Evolutionary conservation across 2,888 invertebrate species (phyloP).

Genomic region (Spisula solida): DNA sequence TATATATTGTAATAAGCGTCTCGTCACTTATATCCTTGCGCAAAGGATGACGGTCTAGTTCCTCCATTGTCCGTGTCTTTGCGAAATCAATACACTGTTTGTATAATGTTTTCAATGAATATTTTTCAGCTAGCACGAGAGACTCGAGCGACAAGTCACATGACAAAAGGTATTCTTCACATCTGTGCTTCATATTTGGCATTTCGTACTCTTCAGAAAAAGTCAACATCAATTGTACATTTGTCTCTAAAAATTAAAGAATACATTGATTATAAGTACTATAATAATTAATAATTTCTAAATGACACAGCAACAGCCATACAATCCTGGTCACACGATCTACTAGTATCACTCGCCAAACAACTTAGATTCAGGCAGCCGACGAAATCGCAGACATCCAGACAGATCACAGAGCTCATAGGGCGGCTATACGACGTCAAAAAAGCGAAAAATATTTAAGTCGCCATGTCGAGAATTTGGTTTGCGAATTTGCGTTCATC

Average conservation of each 20-base stretch:
- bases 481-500: too few species aligned
- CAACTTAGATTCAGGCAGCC: too few species aligned
- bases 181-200: constrained; percentile 85
- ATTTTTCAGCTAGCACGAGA: constrained; percentile 80
- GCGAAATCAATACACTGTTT: constrained; percentile 80
- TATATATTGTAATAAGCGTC: constrained; percentile 80
- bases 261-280: background rate
- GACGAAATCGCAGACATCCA: too few species aligned
- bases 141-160: constrained; percentile 81
- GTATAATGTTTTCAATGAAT: constrained; percentile 75
- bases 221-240: constrained; percentile 87
- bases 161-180: constrained; percentile 86
- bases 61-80: constrained; percentile 77
- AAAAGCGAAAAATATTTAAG: too few species aligned
- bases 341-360: too few species aligned
- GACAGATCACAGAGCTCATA: too few species aligned
- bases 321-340: too few species aligned
- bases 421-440: too few species aligned
- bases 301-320: too few species aligned
- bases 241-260: constrained; percentile 83
- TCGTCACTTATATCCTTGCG: constrained; percentile 75
- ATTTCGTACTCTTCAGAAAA: constrained; percentile 88
- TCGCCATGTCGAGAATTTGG: too few species aligned
- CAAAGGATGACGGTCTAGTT: constrained; percentile 79
- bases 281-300: too few species aligned